Evolutionary conservation across 2,888 invertebrate species (phyloP).

Genomic region (Scaeva pyrastri): DNA sequence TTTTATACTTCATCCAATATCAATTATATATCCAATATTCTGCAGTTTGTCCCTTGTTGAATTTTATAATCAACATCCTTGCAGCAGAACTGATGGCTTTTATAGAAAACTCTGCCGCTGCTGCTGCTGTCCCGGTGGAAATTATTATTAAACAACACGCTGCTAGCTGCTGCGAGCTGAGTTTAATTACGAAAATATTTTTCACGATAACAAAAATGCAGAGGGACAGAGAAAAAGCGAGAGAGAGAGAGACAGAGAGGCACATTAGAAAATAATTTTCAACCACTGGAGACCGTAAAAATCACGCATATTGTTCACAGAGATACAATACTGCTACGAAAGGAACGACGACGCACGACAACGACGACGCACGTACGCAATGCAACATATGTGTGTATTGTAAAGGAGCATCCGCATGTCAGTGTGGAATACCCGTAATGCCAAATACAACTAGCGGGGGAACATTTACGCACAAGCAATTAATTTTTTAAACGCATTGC

Average conservation of each 20-base stretch:
- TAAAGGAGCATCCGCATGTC: background rate
- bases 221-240: too few species aligned
- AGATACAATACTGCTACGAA: background rate
- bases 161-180: too few species aligned
- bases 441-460: background rate
- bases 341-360: too few species aligned
- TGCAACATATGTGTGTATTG: too few species aligned
- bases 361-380: background rate
- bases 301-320: conserved; percentile 1
- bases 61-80: conserved; percentile 22
- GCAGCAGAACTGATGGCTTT: background rate
- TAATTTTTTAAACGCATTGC: conserved; percentile 9
- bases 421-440: background rate
- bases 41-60: conserved; percentile 1
- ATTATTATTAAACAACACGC: conserved; percentile 12
- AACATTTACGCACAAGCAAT: conserved; percentile 2
- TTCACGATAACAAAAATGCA: background rate
- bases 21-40: conserved; percentile 25
- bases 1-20: background rate
- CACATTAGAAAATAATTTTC: conserved; percentile 22
- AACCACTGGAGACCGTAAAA: background rate
- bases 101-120: background rate
- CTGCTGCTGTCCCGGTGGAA: background rate
- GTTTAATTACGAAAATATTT: conserved; percentile 19
- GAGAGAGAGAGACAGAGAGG: too few species aligned